Base-by-base conservation (phyloP, 2,888 invertebrate species). In the Polydrusus cervinus region DNA sequence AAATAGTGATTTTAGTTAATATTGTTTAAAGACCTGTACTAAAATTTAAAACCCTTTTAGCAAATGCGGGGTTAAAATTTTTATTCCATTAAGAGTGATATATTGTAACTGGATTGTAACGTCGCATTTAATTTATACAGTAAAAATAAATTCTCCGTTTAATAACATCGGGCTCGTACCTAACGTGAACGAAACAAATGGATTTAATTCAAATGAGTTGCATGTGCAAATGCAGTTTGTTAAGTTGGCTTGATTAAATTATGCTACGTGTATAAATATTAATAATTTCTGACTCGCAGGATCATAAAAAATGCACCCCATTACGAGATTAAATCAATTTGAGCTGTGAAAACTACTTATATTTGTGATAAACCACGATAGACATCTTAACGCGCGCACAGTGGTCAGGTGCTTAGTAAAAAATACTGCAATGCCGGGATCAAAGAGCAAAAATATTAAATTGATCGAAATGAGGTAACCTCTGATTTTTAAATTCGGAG, bases 151-250 rank as follows among this genome's bases (percentile, higher is more conserved):
- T 74, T 74, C 69, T 47, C 62, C 69, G 38, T 74, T 69, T 74
- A 69, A 74, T 74, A 64, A 51, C 74, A 70, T 74, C 66, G 65
- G 16, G 70, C 13, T 51, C 70, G 57, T 74, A 70, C 47, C 66
- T 74, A 66, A 74, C 70, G 69, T 74, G 66, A 70, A 74, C 74
- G 57, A 65, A 76, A 65, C 76, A 72, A 76, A 76, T 76, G 76
- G 57, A 76, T 76, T 69, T 76, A 76, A 76, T 76, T 76, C 73
- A 76, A 76, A 76, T 76, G 76, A 74, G 77, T 77, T 74, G 77
- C 77, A 77, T 77, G 77, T 74, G 77, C 74, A 74, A 77, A 74
- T 77, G 77, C 77, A 77, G 77, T 77, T 77, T 77, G 74, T 77
- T 64, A 74, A 71, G 74, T 74, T 57, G 74, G 77, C 74, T 77